phyloP scores from a whole-genome alignment of 2,113 vertebrate species.

The Plestiodon gilberti region DNA sequence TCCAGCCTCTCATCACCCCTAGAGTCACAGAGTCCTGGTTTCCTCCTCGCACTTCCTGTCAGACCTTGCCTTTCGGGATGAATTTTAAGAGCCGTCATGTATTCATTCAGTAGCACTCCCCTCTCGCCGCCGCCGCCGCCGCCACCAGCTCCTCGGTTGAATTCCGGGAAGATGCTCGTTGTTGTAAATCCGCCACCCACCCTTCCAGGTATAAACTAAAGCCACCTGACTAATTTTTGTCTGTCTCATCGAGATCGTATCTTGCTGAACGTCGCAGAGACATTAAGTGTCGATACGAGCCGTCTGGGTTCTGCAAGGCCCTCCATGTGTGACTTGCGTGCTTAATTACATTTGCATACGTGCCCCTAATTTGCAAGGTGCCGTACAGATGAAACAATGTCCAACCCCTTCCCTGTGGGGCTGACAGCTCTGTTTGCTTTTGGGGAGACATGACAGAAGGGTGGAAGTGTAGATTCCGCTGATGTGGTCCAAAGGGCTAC shows the following conservation, averaged over 20 bases:
- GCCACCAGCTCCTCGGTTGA: neutral
- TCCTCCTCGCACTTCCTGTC: neutral
- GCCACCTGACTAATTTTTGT: conserved; percentile 1
- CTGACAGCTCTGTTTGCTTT: neutral
- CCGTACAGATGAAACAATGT: neutral
- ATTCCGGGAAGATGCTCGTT: neutral
- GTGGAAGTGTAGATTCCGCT: neutral
- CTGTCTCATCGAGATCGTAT: conserved; percentile 25
- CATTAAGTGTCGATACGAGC: neutral
- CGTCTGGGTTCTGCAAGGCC: neutral
- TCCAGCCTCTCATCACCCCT: neutral
- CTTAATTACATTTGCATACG: conserved; percentile 10
- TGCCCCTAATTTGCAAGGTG: conserved; percentile 31
- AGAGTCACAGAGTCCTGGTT: neutral
- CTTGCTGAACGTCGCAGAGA: neutral
- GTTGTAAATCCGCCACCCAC: neutral
- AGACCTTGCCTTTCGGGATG: neutral
- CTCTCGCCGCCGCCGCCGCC: neutral
- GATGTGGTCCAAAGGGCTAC: neutral
- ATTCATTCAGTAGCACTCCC: neutral
- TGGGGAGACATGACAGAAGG: conserved; percentile 5
- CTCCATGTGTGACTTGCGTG: neutral
- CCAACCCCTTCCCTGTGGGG: neutral
- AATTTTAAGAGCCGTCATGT: neutral
- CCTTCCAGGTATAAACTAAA: neutral